Percentiles rank a stretch among this genome's conserved stretches.
Evolutionary conservation across 2,113 vertebrate genomes (phyloP).

Genomic region (Aphyosemion australe): DNA sequence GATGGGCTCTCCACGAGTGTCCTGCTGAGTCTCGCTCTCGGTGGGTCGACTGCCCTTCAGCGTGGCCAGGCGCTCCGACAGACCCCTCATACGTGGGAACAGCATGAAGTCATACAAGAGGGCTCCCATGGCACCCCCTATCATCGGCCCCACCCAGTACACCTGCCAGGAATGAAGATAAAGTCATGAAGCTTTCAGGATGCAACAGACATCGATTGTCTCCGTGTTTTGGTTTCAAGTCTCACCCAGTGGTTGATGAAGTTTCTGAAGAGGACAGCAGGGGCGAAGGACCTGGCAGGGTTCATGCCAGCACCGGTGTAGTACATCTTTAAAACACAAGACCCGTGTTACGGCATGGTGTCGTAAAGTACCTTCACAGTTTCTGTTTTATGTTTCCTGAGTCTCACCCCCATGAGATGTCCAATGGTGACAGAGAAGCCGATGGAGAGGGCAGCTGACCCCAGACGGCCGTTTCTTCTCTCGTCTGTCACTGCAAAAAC

Average conservation of each 20-base stretch:
- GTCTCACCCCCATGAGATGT: slow-evolving; percentile 91
- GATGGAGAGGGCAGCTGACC: slow-evolving; percentile 88
- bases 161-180: slow-evolving; percentile 77
- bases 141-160: slow-evolving; percentile 93
- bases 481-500: slow-evolving; percentile 90
- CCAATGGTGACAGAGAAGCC: slow-evolving; percentile 91
- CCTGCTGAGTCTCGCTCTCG: slow-evolving; percentile 81
- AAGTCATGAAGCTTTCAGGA: not conserved
- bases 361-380: not conserved
- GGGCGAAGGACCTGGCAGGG: slow-evolving; percentile 92
- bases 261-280: slow-evolving; percentile 91
- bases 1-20: slow-evolving; percentile 84
- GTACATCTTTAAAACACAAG: slow-evolving; percentile 83
- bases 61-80: slow-evolving; percentile 89
- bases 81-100: slow-evolving; percentile 87
- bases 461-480: slow-evolving; percentile 86
- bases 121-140: slow-evolving; percentile 86
- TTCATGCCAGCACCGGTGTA: slow-evolving; percentile 95
- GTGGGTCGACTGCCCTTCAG: slow-evolving; percentile 85
- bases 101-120: slow-evolving; percentile 91
- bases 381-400: not conserved
- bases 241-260: slow-evolving; percentile 96
- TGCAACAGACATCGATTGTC: not conserved
- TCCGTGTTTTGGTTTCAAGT: not conserved
- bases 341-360: not conserved